Evolutionary conservation across 2,797 vertebrate species (phyloP).

Genomic region (Dicrostonyx torquatus): DNA sequence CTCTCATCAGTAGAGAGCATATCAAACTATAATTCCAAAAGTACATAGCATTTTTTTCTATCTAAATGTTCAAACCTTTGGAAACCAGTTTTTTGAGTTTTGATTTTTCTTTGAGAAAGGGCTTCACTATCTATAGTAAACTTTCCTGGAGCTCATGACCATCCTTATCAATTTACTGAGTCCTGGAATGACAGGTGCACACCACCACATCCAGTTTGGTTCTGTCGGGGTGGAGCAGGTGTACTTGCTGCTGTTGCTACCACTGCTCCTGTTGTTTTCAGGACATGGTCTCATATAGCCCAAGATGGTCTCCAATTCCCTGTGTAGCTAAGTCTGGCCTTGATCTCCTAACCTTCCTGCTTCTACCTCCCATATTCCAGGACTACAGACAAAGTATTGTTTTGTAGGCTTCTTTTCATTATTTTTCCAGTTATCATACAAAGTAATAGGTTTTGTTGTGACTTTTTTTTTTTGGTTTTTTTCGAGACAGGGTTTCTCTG

Average conservation of each 20-base stretch:
- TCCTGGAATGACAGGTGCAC: not conserved
- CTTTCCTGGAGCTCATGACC: not conserved
- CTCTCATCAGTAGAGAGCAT: not conserved
- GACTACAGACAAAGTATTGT: not conserved
- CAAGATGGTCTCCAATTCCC: not conserved
- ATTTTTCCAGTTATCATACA: not conserved
- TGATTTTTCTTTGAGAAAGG: not conserved
- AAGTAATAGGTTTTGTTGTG: not conserved
- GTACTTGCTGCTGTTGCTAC: not conserved
- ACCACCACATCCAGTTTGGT: not conserved
- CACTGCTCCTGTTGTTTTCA: not conserved
- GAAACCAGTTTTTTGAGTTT: constrained; percentile 16
- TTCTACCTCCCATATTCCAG: not conserved
- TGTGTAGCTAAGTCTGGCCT: not conserved
- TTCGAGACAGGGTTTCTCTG: too few relatives aligned
- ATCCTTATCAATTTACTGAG: not conserved
- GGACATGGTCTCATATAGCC: not conserved
- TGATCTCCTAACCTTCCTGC: not conserved
- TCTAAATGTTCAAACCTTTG: not conserved
- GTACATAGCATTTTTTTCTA: not conserved
- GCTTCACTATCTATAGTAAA: not conserved
- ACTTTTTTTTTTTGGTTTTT: too few relatives aligned
- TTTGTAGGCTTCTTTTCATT: not conserved
- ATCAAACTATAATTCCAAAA: constrained; percentile 36
- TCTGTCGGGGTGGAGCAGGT: not conserved